Percentiles rank a stretch among this genome's conserved stretches.
Conservation (phyloP, 2,113 vertebrate species). For the Vulpes vulpes region DNA sequence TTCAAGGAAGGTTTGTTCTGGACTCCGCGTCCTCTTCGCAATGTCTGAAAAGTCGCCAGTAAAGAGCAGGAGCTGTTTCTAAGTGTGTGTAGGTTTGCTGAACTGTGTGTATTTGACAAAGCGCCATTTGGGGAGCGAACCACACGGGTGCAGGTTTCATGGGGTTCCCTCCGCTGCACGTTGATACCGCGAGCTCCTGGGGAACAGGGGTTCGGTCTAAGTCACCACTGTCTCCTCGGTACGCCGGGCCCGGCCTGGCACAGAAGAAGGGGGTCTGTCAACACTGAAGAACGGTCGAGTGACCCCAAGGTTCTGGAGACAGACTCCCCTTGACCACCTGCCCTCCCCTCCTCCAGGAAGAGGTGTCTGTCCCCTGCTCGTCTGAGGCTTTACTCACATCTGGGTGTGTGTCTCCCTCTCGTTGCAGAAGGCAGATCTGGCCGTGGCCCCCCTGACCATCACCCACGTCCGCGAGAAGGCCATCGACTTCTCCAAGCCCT, state of each 20-base stretch:
- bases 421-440: slow-evolving; percentile 96
- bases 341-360: neutral
- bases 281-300: neutral
- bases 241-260: neutral
- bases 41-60: slow-evolving; percentile 37
- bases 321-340: neutral
- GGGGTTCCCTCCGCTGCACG: neutral
- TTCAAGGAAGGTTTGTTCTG: neutral
- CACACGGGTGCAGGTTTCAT: neutral
- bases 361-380: neutral
- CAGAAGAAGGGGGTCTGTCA: neutral
- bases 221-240: neutral
- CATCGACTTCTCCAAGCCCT: slow-evolving; percentile 99
- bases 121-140: neutral
- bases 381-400: neutral
- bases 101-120: neutral
- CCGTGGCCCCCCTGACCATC: slow-evolving; percentile 98
- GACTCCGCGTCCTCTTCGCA: neutral
- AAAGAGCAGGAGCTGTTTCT: slow-evolving; percentile 17
- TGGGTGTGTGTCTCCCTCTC: neutral
- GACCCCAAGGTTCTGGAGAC: neutral
- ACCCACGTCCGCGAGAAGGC: slow-evolving; percentile 97
- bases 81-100: neutral
- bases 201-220: neutral
- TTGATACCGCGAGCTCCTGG: neutral